These are phyloP conservation scores for Dusona sp. DNA, from an alignment of 2,888 invertebrate genomes.

Conservation along the genomic window DNA sequence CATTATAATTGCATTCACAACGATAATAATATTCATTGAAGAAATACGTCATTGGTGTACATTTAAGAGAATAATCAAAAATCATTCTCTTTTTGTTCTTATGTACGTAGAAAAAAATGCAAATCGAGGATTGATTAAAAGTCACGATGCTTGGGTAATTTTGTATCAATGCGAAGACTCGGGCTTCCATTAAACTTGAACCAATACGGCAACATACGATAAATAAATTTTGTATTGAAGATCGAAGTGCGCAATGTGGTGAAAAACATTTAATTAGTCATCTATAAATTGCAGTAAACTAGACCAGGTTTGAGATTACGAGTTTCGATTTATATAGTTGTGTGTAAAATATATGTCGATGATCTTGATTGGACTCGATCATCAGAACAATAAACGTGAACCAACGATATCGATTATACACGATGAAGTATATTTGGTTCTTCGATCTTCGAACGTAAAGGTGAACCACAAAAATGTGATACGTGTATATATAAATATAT, in stretches of 20 bases:
- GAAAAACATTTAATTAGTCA: constrained; percentile 51
- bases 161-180: too few species aligned
- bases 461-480: constrained; percentile 46
- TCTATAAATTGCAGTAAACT: background rate
- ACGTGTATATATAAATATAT: constrained; percentile 2
- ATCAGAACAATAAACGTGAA: constrained; percentile 49
- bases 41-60: too few species aligned
- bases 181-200: too few species aligned
- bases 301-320: background rate
- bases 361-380: constrained; percentile 10
- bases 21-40: background rate
- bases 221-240: background rate
- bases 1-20: background rate
- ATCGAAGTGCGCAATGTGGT: constrained; percentile 16
- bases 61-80: too few species aligned
- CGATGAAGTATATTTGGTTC: constrained; percentile 16
- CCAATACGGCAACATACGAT: background rate
- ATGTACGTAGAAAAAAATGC: background rate
- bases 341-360: constrained; percentile 2
- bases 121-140: too few species aligned
- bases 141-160: too few species aligned
- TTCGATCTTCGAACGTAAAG: constrained; percentile 17
- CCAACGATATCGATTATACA: constrained; percentile 53
- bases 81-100: background rate
- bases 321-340: background rate